Conservation (phyloP, 37 sponge, comb jelly and placozoan genomes). For the Mnemiopsis leidyi region DNA sequence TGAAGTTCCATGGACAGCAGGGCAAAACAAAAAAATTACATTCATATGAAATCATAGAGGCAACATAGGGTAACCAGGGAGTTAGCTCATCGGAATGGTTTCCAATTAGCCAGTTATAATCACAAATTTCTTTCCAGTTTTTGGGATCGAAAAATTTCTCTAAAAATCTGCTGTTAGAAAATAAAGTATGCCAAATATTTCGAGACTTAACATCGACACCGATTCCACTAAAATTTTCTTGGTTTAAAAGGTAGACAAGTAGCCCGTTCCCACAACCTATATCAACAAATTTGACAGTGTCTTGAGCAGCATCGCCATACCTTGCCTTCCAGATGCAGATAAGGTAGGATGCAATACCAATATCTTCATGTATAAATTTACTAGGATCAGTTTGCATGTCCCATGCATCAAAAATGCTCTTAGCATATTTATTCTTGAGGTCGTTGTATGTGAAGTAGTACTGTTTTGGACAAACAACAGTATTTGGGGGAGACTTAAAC, state of each 20-base stretch:
- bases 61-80: slow-evolving; percentile 96
- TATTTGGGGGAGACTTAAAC: not conserved
- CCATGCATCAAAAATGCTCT: not conserved
- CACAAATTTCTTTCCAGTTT: slow-evolving; percentile 67
- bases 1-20: slow-evolving; percentile 94
- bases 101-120: slow-evolving; percentile 92
- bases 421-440: not conserved
- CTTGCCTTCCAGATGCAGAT: slow-evolving; percentile 84
- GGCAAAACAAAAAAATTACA: slow-evolving; percentile 83
- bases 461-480: not conserved
- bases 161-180: not conserved
- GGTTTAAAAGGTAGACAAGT: slow-evolving; percentile 84
- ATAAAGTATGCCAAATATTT: slow-evolving; percentile 82
- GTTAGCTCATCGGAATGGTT: slow-evolving; percentile 99
- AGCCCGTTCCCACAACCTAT: slow-evolving; percentile 99
- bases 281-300: slow-evolving; percentile 76
- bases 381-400: slow-evolving; percentile 75
- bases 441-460: slow-evolving; percentile 11
- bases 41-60: slow-evolving; percentile 70
- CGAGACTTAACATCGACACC: slow-evolving; percentile 89
- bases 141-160: slow-evolving; percentile 30
- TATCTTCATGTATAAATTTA: slow-evolving; percentile 96
- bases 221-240: slow-evolving; percentile 83
- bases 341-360: slow-evolving; percentile 92
- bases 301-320: slow-evolving; percentile 3